These are phyloP conservation scores for Tethya wilhelma DNA, from an alignment of 37 sponge, comb jelly and placozoan species.

Conservation along the genomic window DNA sequence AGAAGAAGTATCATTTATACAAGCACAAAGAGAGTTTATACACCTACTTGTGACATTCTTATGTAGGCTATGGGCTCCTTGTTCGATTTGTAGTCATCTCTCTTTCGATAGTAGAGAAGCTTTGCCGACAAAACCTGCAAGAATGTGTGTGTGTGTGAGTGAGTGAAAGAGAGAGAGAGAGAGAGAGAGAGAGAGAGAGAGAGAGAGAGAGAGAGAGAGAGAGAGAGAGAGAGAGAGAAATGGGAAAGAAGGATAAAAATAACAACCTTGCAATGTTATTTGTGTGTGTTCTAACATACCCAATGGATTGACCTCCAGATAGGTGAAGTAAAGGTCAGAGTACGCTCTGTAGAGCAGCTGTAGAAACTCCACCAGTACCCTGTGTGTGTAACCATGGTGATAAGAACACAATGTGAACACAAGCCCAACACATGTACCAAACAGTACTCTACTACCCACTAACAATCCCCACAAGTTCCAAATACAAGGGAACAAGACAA, in stretches of 20 bases:
- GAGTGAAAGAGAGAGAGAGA: not conserved
- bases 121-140: constrained; percentile 66
- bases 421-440: too few species aligned
- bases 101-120: constrained; percentile 64
- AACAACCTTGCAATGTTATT: too few species aligned
- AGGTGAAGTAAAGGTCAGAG: constrained; percentile 93
- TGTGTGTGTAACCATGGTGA: too few species aligned
- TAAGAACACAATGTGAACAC: too few species aligned
- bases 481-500: too few species aligned
- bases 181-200: not conserved
- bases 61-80: constrained; percentile 63
- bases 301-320: constrained; percentile 96
- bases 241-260: too few species aligned
- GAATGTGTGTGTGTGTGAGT: not conserved
- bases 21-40: not conserved
- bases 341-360: constrained; percentile 80
- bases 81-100: constrained; percentile 52
- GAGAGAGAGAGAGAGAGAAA: too few species aligned
- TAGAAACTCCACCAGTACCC: constrained; percentile 76
- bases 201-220: not conserved
- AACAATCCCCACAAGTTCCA: too few species aligned
- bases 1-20: not conserved
- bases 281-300: constrained; percentile 69
- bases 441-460: too few species aligned
- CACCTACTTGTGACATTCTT: constrained; percentile 58